Evolutionary conservation across 2,888 invertebrate species (phyloP).

Genomic region (Ichneumon xanthorius): DNA sequence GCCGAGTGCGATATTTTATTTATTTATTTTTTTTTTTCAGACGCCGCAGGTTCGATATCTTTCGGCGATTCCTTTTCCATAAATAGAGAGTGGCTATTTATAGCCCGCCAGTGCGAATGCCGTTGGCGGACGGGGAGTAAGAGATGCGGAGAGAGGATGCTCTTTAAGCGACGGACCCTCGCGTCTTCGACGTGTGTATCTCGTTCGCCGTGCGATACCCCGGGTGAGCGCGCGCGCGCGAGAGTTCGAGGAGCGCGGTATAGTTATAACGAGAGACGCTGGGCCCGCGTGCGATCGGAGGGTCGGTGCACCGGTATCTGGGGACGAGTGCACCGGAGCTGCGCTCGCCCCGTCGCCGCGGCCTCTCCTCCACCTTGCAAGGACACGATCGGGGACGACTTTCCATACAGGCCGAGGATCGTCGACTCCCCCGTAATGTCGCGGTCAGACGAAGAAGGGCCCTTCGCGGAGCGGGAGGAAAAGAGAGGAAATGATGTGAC

Average conservation of each 20-base stretch:
- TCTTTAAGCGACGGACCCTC: background rate
- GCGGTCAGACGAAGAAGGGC: conserved; percentile 65
- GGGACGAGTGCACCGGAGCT: conserved; percentile 57
- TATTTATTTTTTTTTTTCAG: conserved; percentile 1
- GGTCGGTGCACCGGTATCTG: conserved; percentile 58
- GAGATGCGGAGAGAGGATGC: conserved; percentile 1
- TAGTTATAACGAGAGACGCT: too few relatives aligned
- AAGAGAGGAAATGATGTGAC: conserved; percentile 10
- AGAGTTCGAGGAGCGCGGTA: conserved; percentile 28
- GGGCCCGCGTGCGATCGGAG: conserved; percentile 32
- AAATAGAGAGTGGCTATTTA: conserved; percentile 63
- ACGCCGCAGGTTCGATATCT: conserved; percentile 32
- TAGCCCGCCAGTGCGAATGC: conserved; percentile 22
- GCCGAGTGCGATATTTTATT: too few relatives aligned
- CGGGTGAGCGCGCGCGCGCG: conserved; percentile 35
- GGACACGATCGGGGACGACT: conserved; percentile 73
- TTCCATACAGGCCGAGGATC: conserved; percentile 42
- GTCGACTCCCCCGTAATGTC: conserved; percentile 62
- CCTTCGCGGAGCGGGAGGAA: conserved; percentile 60
- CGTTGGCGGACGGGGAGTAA: conserved; percentile 8
- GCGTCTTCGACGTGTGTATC: conserved; percentile 7
- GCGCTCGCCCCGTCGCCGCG: conserved; percentile 50
- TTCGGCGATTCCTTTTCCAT: conserved; percentile 52
- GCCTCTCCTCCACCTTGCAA: conserved; percentile 78
- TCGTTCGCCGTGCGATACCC: conserved; percentile 24